A percentile compares a stretch with the other conserved stretches of the same genome.
These are phyloP conservation scores for Prolemur simus DNA, from an alignment of 2,113 vertebrate species.

Conservation along the genomic window DNA sequence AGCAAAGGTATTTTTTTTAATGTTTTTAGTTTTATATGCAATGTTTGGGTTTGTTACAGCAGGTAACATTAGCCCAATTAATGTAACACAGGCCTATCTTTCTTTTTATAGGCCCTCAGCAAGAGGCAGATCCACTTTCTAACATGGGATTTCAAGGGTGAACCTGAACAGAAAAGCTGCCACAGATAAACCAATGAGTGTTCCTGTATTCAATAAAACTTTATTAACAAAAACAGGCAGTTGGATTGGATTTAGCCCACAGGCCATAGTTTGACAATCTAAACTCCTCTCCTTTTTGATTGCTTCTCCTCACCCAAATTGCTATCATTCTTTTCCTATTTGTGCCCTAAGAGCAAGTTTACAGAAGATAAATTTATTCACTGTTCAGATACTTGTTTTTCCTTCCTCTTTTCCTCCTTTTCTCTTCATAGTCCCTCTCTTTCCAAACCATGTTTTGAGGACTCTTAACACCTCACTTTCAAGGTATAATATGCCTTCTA, in stretches of 20 bases:
- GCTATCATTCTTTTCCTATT: background rate
- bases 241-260: background rate
- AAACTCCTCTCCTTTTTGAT: background rate
- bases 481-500: background rate
- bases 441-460: background rate
- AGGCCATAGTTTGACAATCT: background rate
- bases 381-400: background rate
- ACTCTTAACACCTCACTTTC: background rate
- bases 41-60: background rate
- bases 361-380: background rate
- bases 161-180: background rate
- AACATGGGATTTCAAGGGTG: background rate
- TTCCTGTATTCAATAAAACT: background rate
- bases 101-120: background rate
- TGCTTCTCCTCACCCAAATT: background rate
- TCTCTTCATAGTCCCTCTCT: background rate
- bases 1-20: background rate
- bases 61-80: background rate
- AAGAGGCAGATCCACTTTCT: background rate
- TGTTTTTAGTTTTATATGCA: background rate
- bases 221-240: background rate
- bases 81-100: background rate
- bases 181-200: background rate
- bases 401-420: background rate
- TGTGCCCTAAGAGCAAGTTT: background rate